Percentiles rank a stretch among this genome's conserved stretches.
These are phyloP conservation scores for Thumatha senex DNA, from an alignment of 2,888 invertebrate genomes.

Conservation along the genomic window DNA sequence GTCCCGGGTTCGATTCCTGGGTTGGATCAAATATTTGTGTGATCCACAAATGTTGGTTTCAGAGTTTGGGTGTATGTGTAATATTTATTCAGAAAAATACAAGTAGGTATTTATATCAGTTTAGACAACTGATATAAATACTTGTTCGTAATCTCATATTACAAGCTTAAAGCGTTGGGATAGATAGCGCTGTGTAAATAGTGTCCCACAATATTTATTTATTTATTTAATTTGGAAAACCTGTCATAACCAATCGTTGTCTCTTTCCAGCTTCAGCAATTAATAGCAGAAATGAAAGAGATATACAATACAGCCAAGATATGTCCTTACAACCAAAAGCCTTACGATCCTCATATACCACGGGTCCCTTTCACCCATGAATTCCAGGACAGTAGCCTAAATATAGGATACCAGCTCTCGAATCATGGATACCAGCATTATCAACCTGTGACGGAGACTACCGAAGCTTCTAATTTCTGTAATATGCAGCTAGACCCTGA, in stretches of 20 bases:
- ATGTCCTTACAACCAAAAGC: slow-evolving; percentile 86
- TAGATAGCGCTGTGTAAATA: too few relatives aligned
- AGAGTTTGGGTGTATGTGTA: too few relatives aligned
- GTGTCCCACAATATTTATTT: too few relatives aligned
- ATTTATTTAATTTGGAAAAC: too few relatives aligned
- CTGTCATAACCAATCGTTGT: slow-evolving; percentile 1
- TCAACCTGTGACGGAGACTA: slow-evolving; percentile 53
- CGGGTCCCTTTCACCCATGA: slow-evolving; percentile 36
- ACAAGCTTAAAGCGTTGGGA: too few relatives aligned
- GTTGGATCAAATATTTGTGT: too few relatives aligned
- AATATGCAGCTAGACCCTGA: slow-evolving; percentile 80
- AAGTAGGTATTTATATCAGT: too few relatives aligned
- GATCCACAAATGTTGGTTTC: too few relatives aligned
- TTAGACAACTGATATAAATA: too few relatives aligned
- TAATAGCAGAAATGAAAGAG: slow-evolving; percentile 91
- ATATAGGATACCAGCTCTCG: slow-evolving; percentile 16
- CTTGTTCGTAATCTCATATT: too few relatives aligned
- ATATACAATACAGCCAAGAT: slow-evolving; percentile 88
- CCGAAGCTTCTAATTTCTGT: slow-evolving; percentile 31
- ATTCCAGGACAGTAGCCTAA: slow-evolving; percentile 25
- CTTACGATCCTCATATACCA: slow-evolving; percentile 69
- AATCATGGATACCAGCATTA: slow-evolving; percentile 52
- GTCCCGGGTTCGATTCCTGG: too few relatives aligned
- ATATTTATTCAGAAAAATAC: too few relatives aligned
- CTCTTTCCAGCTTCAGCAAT: slow-evolving; percentile 85